Conservation (phyloP, 2,113 vertebrate species). For the Nibea albiflora region DNA sequence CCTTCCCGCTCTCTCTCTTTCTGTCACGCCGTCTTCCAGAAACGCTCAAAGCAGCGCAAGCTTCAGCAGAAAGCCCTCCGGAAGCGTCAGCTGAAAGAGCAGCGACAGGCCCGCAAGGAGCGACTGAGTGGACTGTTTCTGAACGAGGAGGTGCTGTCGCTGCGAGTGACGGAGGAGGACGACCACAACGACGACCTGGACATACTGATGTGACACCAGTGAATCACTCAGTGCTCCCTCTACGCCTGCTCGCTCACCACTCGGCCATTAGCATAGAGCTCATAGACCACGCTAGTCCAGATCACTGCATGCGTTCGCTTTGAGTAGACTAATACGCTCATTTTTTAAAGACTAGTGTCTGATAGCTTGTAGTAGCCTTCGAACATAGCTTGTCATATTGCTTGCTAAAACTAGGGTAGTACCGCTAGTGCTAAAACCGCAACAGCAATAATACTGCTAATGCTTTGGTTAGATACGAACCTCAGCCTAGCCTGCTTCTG, state of each 20-base stretch:
- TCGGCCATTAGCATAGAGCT: slow-evolving; percentile 28
- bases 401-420: slow-evolving; percentile 28
- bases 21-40: slow-evolving; percentile 69
- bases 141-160: slow-evolving; percentile 96
- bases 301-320: slow-evolving; percentile 30
- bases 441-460: slow-evolving; percentile 19
- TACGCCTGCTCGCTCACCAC: slow-evolving; percentile 80
- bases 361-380: slow-evolving; percentile 23
- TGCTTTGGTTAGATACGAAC: slow-evolving; percentile 27
- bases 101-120: slow-evolving; percentile 97
- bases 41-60: slow-evolving; percentile 97
- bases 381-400: slow-evolving; percentile 30
- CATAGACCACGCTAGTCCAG: slow-evolving; percentile 1
- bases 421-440: slow-evolving; percentile 24
- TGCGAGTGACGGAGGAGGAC: slow-evolving; percentile 96
- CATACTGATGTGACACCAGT: slow-evolving; percentile 95
- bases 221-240: slow-evolving; percentile 90
- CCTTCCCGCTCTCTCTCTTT: background rate
- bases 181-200: slow-evolving; percentile 93
- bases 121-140: slow-evolving; percentile 97
- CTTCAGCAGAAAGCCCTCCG: slow-evolving; percentile 97
- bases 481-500: slow-evolving; percentile 25
- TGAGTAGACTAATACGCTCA: background rate
- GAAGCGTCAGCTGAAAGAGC: slow-evolving; percentile 98
- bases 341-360: slow-evolving; percentile 25